Evolutionary conservation across 2,888 invertebrate genomes (phyloP).

Genomic region (Drosophila yooni): DNA sequence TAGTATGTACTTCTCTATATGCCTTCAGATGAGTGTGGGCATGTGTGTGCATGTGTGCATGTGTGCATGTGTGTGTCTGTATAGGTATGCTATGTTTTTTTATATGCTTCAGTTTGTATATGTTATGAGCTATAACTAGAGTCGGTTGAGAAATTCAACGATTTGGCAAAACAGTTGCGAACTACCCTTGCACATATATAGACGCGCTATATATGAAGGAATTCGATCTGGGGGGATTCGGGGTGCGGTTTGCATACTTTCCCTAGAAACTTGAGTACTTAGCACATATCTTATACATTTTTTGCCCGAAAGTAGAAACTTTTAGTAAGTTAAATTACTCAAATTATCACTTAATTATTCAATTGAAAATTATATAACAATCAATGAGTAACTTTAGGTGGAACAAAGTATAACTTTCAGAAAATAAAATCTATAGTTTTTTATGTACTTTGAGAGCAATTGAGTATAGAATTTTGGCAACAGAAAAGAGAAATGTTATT

Average conservation of each 20-base stretch:
- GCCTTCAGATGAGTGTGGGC: constrained; percentile 28
- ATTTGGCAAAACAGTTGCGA: constrained; percentile 77
- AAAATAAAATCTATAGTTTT: not conserved
- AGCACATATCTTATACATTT: constrained; percentile 5
- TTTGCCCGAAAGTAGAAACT: not conserved
- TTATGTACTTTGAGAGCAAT: not conserved
- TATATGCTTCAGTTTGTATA: constrained; percentile 20
- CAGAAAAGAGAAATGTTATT: not conserved
- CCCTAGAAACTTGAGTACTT: constrained; percentile 46
- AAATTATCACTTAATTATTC: not conserved
- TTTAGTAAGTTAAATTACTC: not conserved
- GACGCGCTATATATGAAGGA: constrained; percentile 25
- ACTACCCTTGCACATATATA: constrained; percentile 34
- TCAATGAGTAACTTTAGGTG: not conserved
- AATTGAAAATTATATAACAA: not conserved
- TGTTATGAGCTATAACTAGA: constrained; percentile 68
- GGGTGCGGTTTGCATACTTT: constrained; percentile 16
- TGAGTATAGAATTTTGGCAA: not conserved
- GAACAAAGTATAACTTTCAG: not conserved
- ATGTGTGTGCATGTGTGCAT: constrained; percentile 14
- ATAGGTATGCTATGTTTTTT: constrained; percentile 32
- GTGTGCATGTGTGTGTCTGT: constrained; percentile 23
- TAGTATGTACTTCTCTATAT: constrained; percentile 11
- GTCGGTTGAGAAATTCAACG: constrained; percentile 71
- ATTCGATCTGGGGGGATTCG: constrained; percentile 12